phyloP scores from a whole-genome alignment of 2,888 invertebrate species.

The Tenthredo distinguenda region DNA sequence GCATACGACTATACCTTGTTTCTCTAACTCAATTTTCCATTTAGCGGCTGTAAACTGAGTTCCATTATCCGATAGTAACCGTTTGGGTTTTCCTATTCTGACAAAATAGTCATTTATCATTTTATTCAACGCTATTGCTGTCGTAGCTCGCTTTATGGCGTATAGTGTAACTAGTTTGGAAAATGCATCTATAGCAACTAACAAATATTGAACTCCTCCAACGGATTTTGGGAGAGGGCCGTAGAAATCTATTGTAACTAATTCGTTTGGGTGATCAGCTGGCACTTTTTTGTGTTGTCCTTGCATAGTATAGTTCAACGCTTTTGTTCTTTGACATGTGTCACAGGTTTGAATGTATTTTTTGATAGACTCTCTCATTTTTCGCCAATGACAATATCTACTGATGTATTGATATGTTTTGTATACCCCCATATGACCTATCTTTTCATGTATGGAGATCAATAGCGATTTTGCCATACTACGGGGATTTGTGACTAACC shows the following conservation, averaged over 20 bases:
- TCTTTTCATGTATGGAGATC: slow-evolving; percentile 38
- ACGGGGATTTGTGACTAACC: slow-evolving; percentile 40
- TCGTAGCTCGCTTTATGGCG: slow-evolving; percentile 54
- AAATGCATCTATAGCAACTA: slow-evolving; percentile 49
- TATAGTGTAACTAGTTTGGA: slow-evolving; percentile 54
- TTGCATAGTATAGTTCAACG: not conserved
- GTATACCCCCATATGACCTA: slow-evolving; percentile 55
- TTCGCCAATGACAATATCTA: slow-evolving; percentile 54
- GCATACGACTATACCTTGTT: not conserved
- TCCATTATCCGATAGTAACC: slow-evolving; percentile 38
- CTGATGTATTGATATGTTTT: slow-evolving; percentile 53
- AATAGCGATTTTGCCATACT: not conserved
- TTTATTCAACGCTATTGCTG: slow-evolving; percentile 25
- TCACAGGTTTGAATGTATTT: slow-evolving; percentile 54
- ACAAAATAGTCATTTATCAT: slow-evolving; percentile 41
- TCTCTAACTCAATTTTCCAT: slow-evolving; percentile 31
- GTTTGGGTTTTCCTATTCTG: slow-evolving; percentile 41
- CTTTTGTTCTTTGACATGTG: slow-evolving; percentile 57
- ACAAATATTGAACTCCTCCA: slow-evolving; percentile 53
- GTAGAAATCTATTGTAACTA: slow-evolving; percentile 54
- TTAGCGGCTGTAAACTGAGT: slow-evolving; percentile 24
- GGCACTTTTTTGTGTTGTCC: not conserved
- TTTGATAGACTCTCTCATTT: slow-evolving; percentile 50
- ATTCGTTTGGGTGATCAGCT: slow-evolving; percentile 15
- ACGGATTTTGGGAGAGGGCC: slow-evolving; percentile 52